Conservation (phyloP, 2,888 invertebrate genomes). For the Drosophila tanythrix region DNA sequence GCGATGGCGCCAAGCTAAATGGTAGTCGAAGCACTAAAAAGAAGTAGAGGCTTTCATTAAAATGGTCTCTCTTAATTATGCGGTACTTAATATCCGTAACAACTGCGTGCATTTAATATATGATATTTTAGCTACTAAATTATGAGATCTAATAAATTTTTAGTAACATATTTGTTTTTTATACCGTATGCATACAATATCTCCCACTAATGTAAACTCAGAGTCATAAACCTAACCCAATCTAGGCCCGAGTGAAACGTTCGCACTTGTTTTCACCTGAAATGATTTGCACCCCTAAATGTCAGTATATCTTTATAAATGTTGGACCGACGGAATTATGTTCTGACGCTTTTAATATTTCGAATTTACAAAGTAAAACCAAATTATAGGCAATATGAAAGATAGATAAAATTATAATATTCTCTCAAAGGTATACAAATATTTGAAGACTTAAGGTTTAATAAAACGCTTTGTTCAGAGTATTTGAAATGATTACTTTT, state of each 20-base stretch:
- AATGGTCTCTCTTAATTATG: background rate
- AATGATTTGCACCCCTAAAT: background rate
- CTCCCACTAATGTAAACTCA: background rate
- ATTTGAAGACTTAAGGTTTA: background rate
- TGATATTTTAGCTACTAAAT: conserved; percentile 26
- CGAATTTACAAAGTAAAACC: background rate
- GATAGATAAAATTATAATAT: background rate
- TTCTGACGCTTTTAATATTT: background rate
- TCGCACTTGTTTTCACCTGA: too few relatives aligned
- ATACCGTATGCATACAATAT: background rate
- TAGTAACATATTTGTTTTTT: background rate
- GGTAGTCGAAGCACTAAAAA: conserved; percentile 35
- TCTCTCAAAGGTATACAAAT: background rate
- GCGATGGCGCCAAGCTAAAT: conserved; percentile 49
- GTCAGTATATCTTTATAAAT: background rate
- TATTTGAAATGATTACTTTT: background rate
- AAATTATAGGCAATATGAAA: background rate
- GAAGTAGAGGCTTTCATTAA: background rate
- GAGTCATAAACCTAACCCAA: background rate
- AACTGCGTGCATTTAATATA: conserved; percentile 16
- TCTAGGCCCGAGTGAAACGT: too few relatives aligned
- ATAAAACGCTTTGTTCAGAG: background rate
- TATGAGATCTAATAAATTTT: background rate
- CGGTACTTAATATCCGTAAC: background rate
- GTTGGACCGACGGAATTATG: background rate